Evolutionary conservation across 2,888 invertebrate species (phyloP).

Genomic region (Venusia cambrica): DNA sequence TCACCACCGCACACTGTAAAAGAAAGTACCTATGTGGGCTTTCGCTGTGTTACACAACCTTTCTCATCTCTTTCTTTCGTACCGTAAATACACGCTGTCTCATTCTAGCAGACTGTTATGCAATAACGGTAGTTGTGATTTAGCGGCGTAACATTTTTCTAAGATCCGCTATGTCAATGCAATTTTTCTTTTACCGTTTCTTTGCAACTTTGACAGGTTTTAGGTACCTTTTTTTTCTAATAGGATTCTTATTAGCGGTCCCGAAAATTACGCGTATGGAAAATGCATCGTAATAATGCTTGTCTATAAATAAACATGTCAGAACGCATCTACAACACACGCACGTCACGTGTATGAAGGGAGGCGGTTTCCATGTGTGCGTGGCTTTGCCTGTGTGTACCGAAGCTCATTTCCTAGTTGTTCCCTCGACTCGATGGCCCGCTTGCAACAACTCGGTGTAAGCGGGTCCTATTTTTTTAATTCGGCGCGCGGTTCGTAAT

Average conservation of each 20-base stretch:
- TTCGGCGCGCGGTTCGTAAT: slow-evolving; percentile 68
- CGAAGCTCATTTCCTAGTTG: slow-evolving; percentile 74
- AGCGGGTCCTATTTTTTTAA: slow-evolving; percentile 63
- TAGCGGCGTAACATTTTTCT: slow-evolving; percentile 74
- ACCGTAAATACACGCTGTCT: slow-evolving; percentile 39
- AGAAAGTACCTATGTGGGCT: slow-evolving; percentile 77
- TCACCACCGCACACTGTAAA: slow-evolving; percentile 41
- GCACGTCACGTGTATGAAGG: slow-evolving; percentile 37
- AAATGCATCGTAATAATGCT: slow-evolving; percentile 30
- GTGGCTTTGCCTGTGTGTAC: slow-evolving; percentile 50
- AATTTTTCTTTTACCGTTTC: slow-evolving; percentile 12
- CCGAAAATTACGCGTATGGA: slow-evolving; percentile 11
- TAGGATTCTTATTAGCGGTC: slow-evolving; percentile 17
- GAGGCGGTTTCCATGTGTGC: slow-evolving; percentile 37
- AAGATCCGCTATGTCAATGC: slow-evolving; percentile 55
- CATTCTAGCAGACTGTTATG: slow-evolving; percentile 68
- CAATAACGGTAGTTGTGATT: slow-evolving; percentile 78
- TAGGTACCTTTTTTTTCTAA: slow-evolving; percentile 4
- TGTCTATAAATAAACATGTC: slow-evolving; percentile 70
- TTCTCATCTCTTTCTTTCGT: slow-evolving; percentile 54
- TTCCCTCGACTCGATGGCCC: slow-evolving; percentile 71
- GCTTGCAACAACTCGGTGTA: slow-evolving; percentile 74
- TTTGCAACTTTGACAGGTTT: slow-evolving; percentile 15
- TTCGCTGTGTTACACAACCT: slow-evolving; percentile 79
- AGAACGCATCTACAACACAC: slow-evolving; percentile 60